Conservation (phyloP, 1,140 invertebrate genomes). For the Phthorimaea operculella region DNA sequence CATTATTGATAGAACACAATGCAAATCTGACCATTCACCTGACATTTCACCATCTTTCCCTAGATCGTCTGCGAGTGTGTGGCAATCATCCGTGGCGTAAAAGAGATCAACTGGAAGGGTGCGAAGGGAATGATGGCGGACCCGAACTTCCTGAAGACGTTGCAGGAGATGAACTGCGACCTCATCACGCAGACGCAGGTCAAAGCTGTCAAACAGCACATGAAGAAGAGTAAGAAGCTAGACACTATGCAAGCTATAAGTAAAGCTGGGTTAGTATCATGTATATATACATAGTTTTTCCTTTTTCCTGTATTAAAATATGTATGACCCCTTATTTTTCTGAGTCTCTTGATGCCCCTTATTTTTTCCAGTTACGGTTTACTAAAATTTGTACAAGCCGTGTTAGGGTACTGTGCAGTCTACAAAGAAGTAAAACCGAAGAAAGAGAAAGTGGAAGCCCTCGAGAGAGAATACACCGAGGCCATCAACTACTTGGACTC, state of each 20-base stretch:
- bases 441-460: conserved; percentile 80
- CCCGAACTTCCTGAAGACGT: conserved; percentile 80
- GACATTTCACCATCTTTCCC: no score
- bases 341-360: no score
- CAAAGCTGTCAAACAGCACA: conserved; percentile 74
- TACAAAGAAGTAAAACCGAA: conserved; percentile 90
- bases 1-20: no score
- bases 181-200: conserved; percentile 80
- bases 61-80: conserved; percentile 86
- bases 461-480: conserved; percentile 74
- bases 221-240: conserved; percentile 76
- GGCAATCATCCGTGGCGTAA: conserved; percentile 81
- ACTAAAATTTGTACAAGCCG: conserved; percentile 86
- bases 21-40: no score
- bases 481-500: conserved; percentile 73
- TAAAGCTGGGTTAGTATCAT: conserved; percentile 73
- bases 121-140: conserved; percentile 93
- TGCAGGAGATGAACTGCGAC: conserved; percentile 89
- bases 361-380: conserved; percentile 70
- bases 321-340: no score
- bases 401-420: conserved; percentile 86
- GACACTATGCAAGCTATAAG: conserved; percentile 81
- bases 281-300: no score
- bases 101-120: conserved; percentile 89
- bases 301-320: no score